Base-by-base conservation (phyloP, 2,888 invertebrate genomes). In the Lucinisca nassula region DNA sequence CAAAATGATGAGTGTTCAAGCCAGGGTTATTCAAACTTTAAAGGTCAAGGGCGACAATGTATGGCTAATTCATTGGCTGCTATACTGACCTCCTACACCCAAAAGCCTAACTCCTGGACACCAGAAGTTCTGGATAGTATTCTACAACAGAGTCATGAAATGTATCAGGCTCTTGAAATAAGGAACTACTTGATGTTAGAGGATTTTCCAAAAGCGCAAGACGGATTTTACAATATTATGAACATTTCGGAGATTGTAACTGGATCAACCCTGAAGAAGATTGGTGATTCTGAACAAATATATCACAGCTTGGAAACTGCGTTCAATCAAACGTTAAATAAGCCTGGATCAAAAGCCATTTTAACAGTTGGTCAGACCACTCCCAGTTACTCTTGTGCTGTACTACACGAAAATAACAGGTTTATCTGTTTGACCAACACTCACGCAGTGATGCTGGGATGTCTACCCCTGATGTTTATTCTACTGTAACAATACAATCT, bases 41-140 rank as follows among this genome's bases (percentile, higher is more conserved):
- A 72, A 70, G 79, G 35, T 21, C 14, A 72, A 8, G 79, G 79
- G 12, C 24, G 72, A 24, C 79, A 79, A 45, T 72, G 79, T 35
- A 79, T 79, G 79, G 30, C 79, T 2, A 79, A 79, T 72, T 45
- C 79, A 0, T 12, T 79, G 49, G 72, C 79, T 4, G 79, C 79
- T n/a, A 35, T 76, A 32, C n/a, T 76, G 30, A n/a, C 21, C 6
- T 76, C 76, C 0, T 14, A 51, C 55, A 76, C 17, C 24, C 32
- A 0, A 70, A 67, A 67, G 4, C 32, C 70, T n/a, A 49, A 49
- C 3, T 27, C 45, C n/a, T 79, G 79, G 79, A 32, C 70, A 72
- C 6, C 45, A 0, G 35, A 32, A 17, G 30, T 30, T 12, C 70
- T 79, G 30, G 76, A 76, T 35, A 17, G 2, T 32, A 76, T 76